These are phyloP conservation scores for Pontoporia blainvillei DNA, from an alignment of 2,113 vertebrate species.

Conservation along the genomic window DNA sequence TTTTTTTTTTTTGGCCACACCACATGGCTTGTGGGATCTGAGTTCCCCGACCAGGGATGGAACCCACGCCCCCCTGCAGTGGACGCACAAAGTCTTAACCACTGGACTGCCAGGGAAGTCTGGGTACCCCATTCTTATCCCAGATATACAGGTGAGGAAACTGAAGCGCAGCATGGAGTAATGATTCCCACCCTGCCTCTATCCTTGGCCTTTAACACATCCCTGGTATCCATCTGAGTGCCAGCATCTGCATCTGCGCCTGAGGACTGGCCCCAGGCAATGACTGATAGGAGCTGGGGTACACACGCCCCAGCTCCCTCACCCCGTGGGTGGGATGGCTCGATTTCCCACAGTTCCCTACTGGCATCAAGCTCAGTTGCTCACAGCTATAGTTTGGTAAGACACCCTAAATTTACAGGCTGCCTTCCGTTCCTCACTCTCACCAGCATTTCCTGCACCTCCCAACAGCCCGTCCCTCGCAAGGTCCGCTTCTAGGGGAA, in stretches of 20 bases:
- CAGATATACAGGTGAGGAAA: background rate
- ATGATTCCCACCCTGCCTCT: background rate
- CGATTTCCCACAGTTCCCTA: background rate
- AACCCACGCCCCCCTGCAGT: no score
- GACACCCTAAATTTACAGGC: background rate
- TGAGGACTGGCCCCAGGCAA: accelerated
- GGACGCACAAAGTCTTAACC: no score
- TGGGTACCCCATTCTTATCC: no score
- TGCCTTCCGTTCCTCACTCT: background rate
- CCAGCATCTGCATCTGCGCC: background rate
- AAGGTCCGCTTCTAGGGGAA: background rate
- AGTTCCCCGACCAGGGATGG: no score
- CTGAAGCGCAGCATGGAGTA: accelerated
- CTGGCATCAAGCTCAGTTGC: background rate
- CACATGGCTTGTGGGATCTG: no score
- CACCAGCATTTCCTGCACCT: background rate
- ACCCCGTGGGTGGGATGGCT: background rate
- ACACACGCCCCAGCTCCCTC: background rate
- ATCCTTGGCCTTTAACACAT: accelerated
- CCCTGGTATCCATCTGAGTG: background rate
- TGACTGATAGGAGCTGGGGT: background rate
- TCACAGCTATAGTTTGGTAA: background rate
- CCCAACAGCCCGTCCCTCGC: background rate
- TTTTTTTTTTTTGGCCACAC: no score
- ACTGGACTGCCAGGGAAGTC: no score